These are phyloP conservation scores for Plectrocnemia conspersa DNA, from an alignment of 1,140 invertebrate species.

Conservation along the genomic window DNA sequence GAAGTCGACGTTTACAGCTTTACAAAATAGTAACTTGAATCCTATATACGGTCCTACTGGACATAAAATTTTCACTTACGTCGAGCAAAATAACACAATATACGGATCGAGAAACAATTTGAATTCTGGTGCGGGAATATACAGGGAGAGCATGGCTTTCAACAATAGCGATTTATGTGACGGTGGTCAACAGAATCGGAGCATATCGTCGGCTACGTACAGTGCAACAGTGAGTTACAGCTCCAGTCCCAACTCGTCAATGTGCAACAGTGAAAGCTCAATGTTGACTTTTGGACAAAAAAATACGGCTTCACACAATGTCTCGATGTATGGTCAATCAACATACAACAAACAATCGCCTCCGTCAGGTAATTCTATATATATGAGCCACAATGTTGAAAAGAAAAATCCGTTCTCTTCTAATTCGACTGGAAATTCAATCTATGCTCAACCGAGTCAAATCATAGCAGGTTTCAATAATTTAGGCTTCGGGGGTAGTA, in stretches of 20 bases:
- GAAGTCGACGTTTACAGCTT: slow-evolving; percentile 42
- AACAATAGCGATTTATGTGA: slow-evolving; percentile 35
- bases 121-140: slow-evolving; percentile 32
- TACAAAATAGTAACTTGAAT: slow-evolving; percentile 45
- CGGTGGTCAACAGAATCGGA: slow-evolving; percentile 8
- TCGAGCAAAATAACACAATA: slow-evolving; percentile 38
- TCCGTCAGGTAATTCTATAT: slow-evolving; percentile 1
- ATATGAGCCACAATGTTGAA: slow-evolving; percentile 20
- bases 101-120: slow-evolving; percentile 44
- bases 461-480: slow-evolving; percentile 44
- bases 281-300: slow-evolving; percentile 31
- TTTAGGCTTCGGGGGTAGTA: slow-evolving; percentile 37
- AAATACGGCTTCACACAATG: slow-evolving; percentile 15
- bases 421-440: slow-evolving; percentile 39
- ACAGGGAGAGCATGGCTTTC: slow-evolving; percentile 42
- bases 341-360: slow-evolving; percentile 21
- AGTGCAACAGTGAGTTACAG: slow-evolving; percentile 33
- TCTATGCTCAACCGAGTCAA: slow-evolving; percentile 53
- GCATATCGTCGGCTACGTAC: slow-evolving; percentile 22
- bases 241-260: slow-evolving; percentile 28
- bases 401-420: slow-evolving; percentile 29
- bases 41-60: slow-evolving; percentile 50
- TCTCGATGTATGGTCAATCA: slow-evolving; percentile 23
- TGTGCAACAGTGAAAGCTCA: slow-evolving; percentile 23
- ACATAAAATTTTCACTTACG: slow-evolving; percentile 37